Conservation (phyloP, 2,888 invertebrate genomes). For the Harpagoxenus sublaevis region DNA sequence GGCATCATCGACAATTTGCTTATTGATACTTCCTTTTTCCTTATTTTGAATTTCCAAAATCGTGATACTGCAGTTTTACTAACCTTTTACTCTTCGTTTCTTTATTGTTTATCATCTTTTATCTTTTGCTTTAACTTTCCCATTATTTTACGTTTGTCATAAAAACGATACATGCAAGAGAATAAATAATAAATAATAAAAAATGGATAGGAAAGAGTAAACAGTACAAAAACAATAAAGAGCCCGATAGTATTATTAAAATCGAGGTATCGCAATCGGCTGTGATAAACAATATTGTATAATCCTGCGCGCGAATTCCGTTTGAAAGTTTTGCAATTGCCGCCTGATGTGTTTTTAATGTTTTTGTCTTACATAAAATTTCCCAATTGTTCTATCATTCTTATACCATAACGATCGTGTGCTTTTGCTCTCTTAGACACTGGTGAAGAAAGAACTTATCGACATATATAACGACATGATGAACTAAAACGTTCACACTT, state of each 20-base stretch:
- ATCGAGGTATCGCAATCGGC: background rate
- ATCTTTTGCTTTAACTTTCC: background rate
- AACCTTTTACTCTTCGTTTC: background rate
- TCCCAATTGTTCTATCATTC: background rate
- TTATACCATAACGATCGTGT: background rate
- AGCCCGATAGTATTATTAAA: background rate
- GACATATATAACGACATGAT: background rate
- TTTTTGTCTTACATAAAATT: background rate
- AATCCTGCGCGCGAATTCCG: background rate
- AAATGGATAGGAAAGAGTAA: background rate
- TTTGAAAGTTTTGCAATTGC: background rate
- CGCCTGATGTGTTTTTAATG: background rate
- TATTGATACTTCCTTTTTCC: background rate
- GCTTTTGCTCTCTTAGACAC: background rate
- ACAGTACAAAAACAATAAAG: background rate
- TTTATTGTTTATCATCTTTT: background rate
- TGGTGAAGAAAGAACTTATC: background rate
- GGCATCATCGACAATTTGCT: background rate
- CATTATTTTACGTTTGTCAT: background rate
- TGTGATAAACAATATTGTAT: background rate
- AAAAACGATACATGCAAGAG: background rate
- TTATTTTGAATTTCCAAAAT: background rate
- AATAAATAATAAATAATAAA: background rate
- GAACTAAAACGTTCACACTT: slow-evolving; percentile 53
- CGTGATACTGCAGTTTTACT: background rate